Evolutionary conservation across 2,113 vertebrate species (phyloP).

Genomic region (Tachysurus fulvidraco): DNA sequence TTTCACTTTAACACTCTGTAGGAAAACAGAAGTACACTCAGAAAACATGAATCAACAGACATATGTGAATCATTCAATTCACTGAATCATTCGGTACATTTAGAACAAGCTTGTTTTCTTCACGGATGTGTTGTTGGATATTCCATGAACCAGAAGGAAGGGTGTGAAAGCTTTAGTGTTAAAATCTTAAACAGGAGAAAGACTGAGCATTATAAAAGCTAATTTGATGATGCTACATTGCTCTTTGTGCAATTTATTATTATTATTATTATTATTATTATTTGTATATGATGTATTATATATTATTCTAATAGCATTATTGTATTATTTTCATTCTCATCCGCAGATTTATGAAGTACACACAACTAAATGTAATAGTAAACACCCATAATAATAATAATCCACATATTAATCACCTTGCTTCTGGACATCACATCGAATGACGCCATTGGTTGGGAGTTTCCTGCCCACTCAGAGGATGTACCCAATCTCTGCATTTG

Average conservation of each 20-base stretch:
- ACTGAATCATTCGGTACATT: slow-evolving; percentile 9
- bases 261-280: too few relatives aligned
- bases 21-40: slow-evolving; percentile 20
- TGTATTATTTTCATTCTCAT: background rate
- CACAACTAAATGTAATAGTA: background rate
- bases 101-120: background rate
- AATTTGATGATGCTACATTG: background rate
- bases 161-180: background rate
- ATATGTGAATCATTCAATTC: background rate
- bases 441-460: slow-evolving; percentile 58
- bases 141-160: background rate
- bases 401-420: slow-evolving; percentile 61
- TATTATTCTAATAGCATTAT: background rate
- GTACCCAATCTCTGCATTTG: slow-evolving; percentile 45
- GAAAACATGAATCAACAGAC: slow-evolving; percentile 29
- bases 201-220: background rate
- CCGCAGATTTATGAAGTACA: too few relatives aligned
- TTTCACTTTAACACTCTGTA: slow-evolving; percentile 69
- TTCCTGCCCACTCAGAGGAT: slow-evolving; percentile 68
- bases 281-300: too few relatives aligned
- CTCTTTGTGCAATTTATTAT: background rate
- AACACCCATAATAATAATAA: background rate
- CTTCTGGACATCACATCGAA: slow-evolving; percentile 64
- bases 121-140: background rate
- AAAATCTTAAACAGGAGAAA: background rate